phyloP scores from a whole-genome alignment of 2,888 invertebrate genomes.

The Tachina lurida region DNA sequence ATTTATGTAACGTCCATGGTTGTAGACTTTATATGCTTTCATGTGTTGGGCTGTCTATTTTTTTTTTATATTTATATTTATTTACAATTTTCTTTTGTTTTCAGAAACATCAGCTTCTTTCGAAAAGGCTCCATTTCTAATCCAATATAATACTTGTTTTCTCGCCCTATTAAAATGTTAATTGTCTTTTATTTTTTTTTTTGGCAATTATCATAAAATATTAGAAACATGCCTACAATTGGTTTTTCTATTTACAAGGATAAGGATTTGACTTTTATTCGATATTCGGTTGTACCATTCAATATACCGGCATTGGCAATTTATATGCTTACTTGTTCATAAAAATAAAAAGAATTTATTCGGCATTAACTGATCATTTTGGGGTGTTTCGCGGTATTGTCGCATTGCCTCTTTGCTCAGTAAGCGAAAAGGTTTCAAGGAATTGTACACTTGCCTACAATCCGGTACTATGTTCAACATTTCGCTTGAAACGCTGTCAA shows the following conservation, averaged over 20 bases:
- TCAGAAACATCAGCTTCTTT: slow-evolving; percentile 57
- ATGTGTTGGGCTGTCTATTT: slow-evolving; percentile 15
- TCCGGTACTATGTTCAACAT: no score
- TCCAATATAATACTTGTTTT: slow-evolving; percentile 50
- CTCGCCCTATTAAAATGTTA: slow-evolving; percentile 63
- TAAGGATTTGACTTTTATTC: slow-evolving; percentile 11
- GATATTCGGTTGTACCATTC: background rate
- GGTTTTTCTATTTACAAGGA: slow-evolving; percentile 10
- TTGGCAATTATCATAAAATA: slow-evolving; percentile 5
- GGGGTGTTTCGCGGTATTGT: no score
- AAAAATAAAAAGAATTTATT: no score
- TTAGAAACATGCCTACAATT: background rate
- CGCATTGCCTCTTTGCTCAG: no score
- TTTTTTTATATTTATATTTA: slow-evolving; percentile 25
- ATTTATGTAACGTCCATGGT: slow-evolving; percentile 57
- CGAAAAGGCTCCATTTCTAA: slow-evolving; percentile 17
- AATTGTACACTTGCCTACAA: no score
- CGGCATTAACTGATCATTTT: no score
- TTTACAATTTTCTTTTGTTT: slow-evolving; percentile 11
- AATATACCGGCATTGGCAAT: background rate
- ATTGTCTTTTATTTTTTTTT: slow-evolving; percentile 43
- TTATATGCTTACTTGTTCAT: no score
- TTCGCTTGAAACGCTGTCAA: no score
- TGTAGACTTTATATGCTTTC: slow-evolving; percentile 43
- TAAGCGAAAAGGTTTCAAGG: no score